Evolutionary conservation across 2,113 vertebrate species (phyloP).

Genomic region (Carassius carassius): DNA sequence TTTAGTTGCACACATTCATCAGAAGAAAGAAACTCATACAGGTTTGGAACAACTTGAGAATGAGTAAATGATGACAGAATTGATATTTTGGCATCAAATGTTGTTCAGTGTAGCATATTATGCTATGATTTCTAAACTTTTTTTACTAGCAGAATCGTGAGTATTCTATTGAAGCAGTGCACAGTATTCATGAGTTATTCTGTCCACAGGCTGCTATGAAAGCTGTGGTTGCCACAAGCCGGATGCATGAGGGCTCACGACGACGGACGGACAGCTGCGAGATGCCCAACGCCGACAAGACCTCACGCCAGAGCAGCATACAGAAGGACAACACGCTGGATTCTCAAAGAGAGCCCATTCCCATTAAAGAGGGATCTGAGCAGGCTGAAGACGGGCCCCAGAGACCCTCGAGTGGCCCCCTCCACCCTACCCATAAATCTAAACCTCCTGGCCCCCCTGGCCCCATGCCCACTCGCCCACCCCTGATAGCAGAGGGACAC

Average conservation of each 20-base stretch:
- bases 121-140: background rate
- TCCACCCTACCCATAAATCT: constrained; percentile 59
- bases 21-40: background rate
- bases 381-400: constrained; percentile 41
- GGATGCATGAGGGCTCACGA: constrained; percentile 81
- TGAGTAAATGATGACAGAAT: too few species aligned
- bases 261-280: constrained; percentile 79
- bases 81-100: background rate
- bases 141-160: background rate
- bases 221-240: constrained; percentile 82
- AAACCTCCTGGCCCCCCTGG: constrained; percentile 49
- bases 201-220: constrained; percentile 85
- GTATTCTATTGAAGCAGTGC: background rate
- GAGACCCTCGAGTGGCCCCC: constrained; percentile 2
- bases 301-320: constrained; percentile 72
- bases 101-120: background rate
- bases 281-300: constrained; percentile 68
- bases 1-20: too few species aligned
- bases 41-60: background rate
- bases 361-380: constrained; percentile 52
- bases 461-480: constrained; percentile 64
- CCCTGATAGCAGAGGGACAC: constrained; percentile 68
- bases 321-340: constrained; percentile 68
- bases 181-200: background rate
- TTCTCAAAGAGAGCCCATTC: constrained; percentile 51